Conservation (phyloP, 2,113 vertebrate genomes). For the Callochromis pleurospilus region DNA sequence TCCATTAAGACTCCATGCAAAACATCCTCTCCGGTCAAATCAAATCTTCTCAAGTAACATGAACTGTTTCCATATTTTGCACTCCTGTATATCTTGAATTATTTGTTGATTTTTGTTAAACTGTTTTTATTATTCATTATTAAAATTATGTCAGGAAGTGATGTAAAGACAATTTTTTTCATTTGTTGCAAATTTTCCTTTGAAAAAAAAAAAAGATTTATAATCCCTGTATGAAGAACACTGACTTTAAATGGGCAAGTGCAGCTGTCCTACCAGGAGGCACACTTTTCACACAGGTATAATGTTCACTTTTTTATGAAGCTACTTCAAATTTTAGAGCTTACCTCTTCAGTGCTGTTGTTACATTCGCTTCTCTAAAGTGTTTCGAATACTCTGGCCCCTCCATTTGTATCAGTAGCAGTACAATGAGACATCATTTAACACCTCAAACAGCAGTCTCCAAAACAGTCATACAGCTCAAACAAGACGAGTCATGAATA, state of each 20-base stretch:
- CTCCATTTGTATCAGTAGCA: not conserved
- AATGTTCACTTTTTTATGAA: not conserved
- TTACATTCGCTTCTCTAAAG: not conserved
- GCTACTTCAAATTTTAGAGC: not conserved
- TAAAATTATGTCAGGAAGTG: not conserved
- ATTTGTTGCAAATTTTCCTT: not conserved
- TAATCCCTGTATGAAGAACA: not conserved
- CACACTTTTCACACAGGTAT: not conserved
- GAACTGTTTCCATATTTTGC: conserved; percentile 15
- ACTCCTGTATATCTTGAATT: not conserved
- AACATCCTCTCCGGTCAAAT: not conserved
- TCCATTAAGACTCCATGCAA: not conserved
- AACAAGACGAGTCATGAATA: not conserved
- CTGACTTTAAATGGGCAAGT: not conserved
- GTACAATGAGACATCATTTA: not conserved
- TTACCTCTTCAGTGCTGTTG: not conserved
- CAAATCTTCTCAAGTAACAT: conserved; percentile 4
- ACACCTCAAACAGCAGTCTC: not conserved
- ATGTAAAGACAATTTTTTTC: not conserved
- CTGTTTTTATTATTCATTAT: not conserved
- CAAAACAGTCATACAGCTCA: not conserved
- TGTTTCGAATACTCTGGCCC: not conserved
- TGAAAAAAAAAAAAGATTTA: not conserved
- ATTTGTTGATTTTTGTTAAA: not conserved
- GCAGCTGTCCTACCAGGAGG: not conserved